Evolutionary conservation across 2,888 invertebrate species (phyloP), one percentile per base, ranked within the genome.

Genomic region (Pterostichus madidus): DNA sequence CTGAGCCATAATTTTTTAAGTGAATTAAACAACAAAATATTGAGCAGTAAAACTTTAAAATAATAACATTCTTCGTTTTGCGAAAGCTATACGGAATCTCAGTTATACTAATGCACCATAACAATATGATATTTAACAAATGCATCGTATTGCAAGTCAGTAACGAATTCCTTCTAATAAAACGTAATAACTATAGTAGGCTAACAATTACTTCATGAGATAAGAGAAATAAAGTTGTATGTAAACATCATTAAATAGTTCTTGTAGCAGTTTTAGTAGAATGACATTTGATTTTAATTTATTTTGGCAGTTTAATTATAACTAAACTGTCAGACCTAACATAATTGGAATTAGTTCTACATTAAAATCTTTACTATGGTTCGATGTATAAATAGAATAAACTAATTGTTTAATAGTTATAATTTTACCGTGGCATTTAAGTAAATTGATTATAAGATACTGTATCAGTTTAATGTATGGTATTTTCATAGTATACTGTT

Each of bases 111-210:
- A 4, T 64, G 35, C 35, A 35, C n/a, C 35, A 35, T 64, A 24
- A 24, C 24, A 24, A 24, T 24, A 24, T 24, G 24, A 24, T 24
- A 15, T 52, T 64, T 17, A 35, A 17, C 13, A 64, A 49, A 75
- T 75, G 75, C 71, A 44, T 71, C 2, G n/a, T 24, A 68, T 10
- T 73, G 8, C 49, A 75, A 75, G 17, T 75, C 52, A 75, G 75
- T 52, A 52, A 75, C 49, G 31, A 75, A 75, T 75, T 75, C 75
- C 75, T 52, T 75, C 52, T 75, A 75, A 75, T 75, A 49, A 75
- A 75, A 75, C 75, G 13, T 75, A 75, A 75, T 52, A 52, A 75
- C 52, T 32, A 49, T 32, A 8, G 75, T n/a, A 2, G n/a, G 8
- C 35, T 53, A 75, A 75, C 75, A 75, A 75, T 75, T 52, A 52